Percentiles rank a stretch among this genome's conserved stretches.
Evolutionary conservation across 2,888 invertebrate genomes (phyloP).

Genomic region (Sinohyriopsis cumingii): DNA sequence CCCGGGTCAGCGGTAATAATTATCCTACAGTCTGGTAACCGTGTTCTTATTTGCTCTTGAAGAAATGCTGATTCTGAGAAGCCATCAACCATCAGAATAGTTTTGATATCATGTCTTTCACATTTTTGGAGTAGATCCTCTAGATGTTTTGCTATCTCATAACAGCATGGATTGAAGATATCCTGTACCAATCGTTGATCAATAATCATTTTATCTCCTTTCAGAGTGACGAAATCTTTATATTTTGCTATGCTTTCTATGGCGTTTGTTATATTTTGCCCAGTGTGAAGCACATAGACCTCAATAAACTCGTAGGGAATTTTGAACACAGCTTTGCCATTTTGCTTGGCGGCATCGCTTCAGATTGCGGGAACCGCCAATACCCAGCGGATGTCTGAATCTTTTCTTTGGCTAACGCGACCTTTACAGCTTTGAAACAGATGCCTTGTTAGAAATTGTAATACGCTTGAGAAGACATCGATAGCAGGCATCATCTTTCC

Average conservation of each 20-base stretch:
- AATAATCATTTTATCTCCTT: constrained; percentile 3
- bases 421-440: background rate
- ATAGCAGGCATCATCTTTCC: constrained; percentile 1
- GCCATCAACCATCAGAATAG: constrained; percentile 8
- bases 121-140: background rate
- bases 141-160: constrained; percentile 1
- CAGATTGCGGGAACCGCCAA: constrained; percentile 2
- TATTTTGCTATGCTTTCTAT: too few species aligned
- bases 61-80: constrained; percentile 2
- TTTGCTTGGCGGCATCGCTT: constrained; percentile 3
- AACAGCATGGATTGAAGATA: background rate
- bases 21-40: background rate
- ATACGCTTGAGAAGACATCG: background rate
- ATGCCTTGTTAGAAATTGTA: background rate
- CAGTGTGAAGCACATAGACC: too few species aligned
- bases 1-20: background rate
- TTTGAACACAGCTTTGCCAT: too few species aligned
- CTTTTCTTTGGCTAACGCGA: background rate
- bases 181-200: background rate
- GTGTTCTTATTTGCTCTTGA: background rate
- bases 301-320: too few species aligned
- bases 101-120: background rate
- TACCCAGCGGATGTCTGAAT: constrained; percentile 1
- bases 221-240: background rate
- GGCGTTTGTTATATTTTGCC: too few species aligned